These are phyloP conservation scores for Nesidiocoris tenuis DNA, from an alignment of 2,888 invertebrate species.

Conservation along the genomic window DNA sequence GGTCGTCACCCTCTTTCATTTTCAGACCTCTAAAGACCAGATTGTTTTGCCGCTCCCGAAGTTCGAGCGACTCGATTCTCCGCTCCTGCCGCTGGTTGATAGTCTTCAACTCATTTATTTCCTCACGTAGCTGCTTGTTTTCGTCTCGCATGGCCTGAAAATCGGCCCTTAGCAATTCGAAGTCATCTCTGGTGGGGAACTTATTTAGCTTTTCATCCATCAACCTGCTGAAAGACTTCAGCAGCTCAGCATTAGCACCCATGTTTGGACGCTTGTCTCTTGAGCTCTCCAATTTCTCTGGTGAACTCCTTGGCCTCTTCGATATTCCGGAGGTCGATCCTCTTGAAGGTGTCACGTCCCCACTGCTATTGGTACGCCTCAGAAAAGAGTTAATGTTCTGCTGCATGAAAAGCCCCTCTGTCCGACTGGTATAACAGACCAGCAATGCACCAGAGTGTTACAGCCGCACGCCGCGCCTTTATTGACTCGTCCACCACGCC, in stretches of 20 bases:
- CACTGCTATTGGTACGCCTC: neutral
- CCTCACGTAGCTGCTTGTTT: neutral
- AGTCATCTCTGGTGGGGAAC: neutral
- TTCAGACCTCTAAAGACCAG: neutral
- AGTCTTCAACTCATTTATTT: neutral
- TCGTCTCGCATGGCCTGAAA: neutral
- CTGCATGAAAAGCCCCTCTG: constrained; percentile 7
- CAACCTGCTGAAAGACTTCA: neutral
- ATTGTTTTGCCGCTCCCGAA: neutral
- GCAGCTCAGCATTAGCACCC: neutral
- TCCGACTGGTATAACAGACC: too few relatives aligned
- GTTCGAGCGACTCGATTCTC: neutral
- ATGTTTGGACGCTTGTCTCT: neutral
- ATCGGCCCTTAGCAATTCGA: neutral
- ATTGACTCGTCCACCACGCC: too few relatives aligned
- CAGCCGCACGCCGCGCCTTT: too few relatives aligned
- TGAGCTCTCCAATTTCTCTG: neutral
- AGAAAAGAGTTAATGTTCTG: neutral
- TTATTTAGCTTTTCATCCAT: constrained; percentile 8
- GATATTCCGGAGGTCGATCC: neutral
- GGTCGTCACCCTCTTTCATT: neutral
- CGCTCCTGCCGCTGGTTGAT: neutral
- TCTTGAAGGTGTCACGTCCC: neutral
- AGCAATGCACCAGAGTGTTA: too few relatives aligned
- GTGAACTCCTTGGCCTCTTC: neutral